phyloP scores from a whole-genome alignment of 2,888 invertebrate species.

The Galerucella pusilla region DNA sequence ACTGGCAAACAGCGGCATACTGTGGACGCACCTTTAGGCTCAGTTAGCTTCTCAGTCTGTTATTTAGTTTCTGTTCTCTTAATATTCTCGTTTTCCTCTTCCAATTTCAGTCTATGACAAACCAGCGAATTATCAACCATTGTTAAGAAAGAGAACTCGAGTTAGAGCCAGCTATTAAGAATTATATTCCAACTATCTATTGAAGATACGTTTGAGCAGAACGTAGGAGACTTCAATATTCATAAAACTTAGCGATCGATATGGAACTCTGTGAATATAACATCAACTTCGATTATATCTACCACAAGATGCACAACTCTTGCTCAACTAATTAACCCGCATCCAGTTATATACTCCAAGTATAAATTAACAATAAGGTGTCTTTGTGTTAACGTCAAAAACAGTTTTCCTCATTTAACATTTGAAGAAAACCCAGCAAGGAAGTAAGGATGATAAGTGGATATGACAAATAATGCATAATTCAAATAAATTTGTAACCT shows the following conservation, averaged over 20 bases:
- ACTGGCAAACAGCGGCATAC: no score
- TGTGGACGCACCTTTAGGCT: no score
- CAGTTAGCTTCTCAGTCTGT: no score
- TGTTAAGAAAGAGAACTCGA: background rate
- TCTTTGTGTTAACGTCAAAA: background rate
- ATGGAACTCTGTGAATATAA: background rate
- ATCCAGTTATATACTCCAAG: background rate
- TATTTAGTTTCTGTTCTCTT: background rate
- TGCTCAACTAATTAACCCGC: conserved; percentile 1
- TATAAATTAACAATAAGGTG: background rate
- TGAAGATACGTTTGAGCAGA: background rate
- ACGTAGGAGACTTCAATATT: background rate
- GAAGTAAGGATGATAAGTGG: no score
- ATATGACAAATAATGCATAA: background rate
- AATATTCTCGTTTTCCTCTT: background rate
- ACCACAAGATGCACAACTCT: background rate
- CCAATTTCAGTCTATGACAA: background rate
- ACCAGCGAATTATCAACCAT: background rate
- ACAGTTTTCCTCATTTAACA: no score
- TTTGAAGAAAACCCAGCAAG: no score
- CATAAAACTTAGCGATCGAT: background rate
- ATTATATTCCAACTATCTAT: background rate
- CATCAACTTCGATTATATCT: background rate
- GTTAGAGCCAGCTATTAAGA: background rate
- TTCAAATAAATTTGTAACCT: background rate